These are phyloP conservation scores for Enteromius thamalakanensis DNA, from an alignment of 2,797 vertebrate genomes.

Conservation along the genomic window DNA sequence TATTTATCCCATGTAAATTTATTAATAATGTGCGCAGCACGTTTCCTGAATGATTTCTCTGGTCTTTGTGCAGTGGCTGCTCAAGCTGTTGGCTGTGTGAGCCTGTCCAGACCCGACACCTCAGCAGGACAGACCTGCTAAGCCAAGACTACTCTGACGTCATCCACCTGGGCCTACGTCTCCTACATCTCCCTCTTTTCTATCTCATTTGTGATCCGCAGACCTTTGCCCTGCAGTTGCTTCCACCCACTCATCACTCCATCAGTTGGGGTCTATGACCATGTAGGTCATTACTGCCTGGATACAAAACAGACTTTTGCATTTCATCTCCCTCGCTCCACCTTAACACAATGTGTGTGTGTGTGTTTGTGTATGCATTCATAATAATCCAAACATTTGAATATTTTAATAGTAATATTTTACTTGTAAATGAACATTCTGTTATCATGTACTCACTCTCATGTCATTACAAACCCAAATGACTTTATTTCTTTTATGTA, in stretches of 20 bases:
- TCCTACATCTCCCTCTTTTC: slow-evolving; percentile 24
- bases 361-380: neutral
- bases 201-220: slow-evolving; percentile 23
- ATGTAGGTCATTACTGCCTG: slow-evolving; percentile 46
- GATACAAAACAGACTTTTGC: slow-evolving; percentile 19
- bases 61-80: slow-evolving; percentile 75
- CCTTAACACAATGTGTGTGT: neutral
- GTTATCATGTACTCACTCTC: neutral
- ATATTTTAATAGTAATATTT: neutral
- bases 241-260: slow-evolving; percentile 28
- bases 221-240: slow-evolving; percentile 35
- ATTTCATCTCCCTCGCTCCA: neutral
- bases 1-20: neutral
- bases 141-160: slow-evolving; percentile 51
- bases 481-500: neutral
- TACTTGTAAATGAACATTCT: neutral
- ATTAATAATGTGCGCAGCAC: slow-evolving; percentile 38
- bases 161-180: slow-evolving; percentile 51
- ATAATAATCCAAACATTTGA: neutral
- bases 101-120: slow-evolving; percentile 36
- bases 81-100: slow-evolving; percentile 75
- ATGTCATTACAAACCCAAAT: neutral
- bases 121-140: slow-evolving; percentile 55
- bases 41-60: slow-evolving; percentile 19
- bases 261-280: slow-evolving; percentile 29